phyloP scores from a whole-genome alignment of 2,797 vertebrate genomes.

The Chromis chromis region DNA sequence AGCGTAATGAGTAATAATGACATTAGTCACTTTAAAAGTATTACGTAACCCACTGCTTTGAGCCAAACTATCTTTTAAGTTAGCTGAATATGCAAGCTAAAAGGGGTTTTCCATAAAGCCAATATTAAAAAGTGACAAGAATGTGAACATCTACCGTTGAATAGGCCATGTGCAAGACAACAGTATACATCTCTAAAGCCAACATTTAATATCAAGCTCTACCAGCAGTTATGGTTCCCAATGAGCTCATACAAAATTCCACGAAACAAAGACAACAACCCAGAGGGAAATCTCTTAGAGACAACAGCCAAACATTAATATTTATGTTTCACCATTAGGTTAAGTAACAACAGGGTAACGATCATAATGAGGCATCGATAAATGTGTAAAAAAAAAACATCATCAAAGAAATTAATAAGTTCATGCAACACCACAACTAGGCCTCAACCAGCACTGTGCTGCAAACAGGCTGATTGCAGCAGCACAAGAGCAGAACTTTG shows the following conservation, averaged over 20 bases:
- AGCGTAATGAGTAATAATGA: too few relatives aligned
- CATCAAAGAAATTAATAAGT: conserved; percentile 7
- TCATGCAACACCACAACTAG: background rate
- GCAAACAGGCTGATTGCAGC: background rate
- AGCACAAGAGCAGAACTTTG: background rate
- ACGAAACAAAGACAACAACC: conserved; percentile 30
- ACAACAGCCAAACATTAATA: conserved; percentile 25
- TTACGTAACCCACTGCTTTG: too few relatives aligned
- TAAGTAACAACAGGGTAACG: conserved; percentile 26
- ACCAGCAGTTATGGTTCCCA: background rate
- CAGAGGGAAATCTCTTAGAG: conserved; percentile 24
- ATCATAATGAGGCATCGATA: conserved; percentile 9
- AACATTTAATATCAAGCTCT: too few relatives aligned
- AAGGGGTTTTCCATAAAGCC: too few relatives aligned
- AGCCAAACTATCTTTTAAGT: too few relatives aligned
- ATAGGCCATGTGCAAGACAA: too few relatives aligned
- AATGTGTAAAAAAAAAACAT: conserved; percentile 1
- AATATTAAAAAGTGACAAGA: too few relatives aligned
- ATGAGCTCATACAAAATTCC: background rate
- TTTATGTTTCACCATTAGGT: conserved; percentile 25
- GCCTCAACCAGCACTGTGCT: background rate
- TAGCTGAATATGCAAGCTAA: too few relatives aligned
- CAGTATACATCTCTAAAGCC: too few relatives aligned
- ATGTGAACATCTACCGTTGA: background rate
- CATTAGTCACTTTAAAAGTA: too few relatives aligned